Evolutionary conservation across 2,113 vertebrate species (phyloP), one percentile per base, ranked within the genome.

Genomic region (Cyphomyrus discorhynchus): DNA sequence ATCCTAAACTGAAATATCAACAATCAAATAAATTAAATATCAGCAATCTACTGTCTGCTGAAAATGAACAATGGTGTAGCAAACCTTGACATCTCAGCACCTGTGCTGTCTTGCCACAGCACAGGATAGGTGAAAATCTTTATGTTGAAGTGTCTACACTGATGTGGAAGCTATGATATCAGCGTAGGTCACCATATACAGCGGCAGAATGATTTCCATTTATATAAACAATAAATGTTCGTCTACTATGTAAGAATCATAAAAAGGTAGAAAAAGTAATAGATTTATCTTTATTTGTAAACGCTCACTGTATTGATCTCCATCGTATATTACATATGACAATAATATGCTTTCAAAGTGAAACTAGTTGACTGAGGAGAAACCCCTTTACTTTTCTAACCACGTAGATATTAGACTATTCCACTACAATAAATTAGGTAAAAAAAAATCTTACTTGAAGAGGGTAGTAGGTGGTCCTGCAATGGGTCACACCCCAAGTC

Each of bases 221-320:
- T 31, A 70, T n/a, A 86, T 49, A 47, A 86, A n/a, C n/a, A 50
- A 47, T 86, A 50, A 50, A 49, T 42, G 21, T 84, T 85, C 4
- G 35, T 35, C 27, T 77, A 39, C 27, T 49, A 85, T 45, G 47
- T n/a, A 85, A 85, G 47, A 86, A 50, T 86, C 83, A 86, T 86
- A 86, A 86, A 86, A 80, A 80, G 74, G 74, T 80, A 80, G 35
- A 80, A 80, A 80, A 42, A 19, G 74, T 42, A 42, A 80, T 80
- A 80, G 74, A 42, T 35, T 35, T 42, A 80, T 80, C 35, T 80
- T 80, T 80, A 42, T 80, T 39, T 80, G 74, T 80, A 80, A 80
- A 80, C 74, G 42, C 31, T 39, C 31, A 42, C 74, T 80, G 74
- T 42, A 13, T 80, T 39, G 31, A 39, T 77, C 31, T 19, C 74